A percentile compares a stretch with the other conserved stretches of the same genome.
Conservation (phyloP, 2,888 invertebrate species). For the Panzeria rudis region DNA sequence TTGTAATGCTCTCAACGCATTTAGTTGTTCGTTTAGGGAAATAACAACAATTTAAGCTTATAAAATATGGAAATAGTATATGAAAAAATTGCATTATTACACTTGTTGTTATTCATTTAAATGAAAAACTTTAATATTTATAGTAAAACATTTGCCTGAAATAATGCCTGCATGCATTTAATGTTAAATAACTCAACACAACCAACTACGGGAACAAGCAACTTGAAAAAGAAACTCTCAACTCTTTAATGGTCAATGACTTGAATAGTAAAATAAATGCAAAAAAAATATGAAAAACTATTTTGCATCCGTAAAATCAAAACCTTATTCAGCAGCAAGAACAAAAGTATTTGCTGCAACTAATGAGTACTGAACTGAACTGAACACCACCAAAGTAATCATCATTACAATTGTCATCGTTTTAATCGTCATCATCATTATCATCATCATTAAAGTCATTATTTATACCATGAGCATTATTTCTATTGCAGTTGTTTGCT, state of each 20-base stretch:
- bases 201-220: not conserved
- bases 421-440: constrained; percentile 41
- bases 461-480: constrained; percentile 31
- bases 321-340: constrained; percentile 53
- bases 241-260: constrained; percentile 62
- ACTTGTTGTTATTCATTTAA: too few species aligned
- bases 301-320: constrained; percentile 45
- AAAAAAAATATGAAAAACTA: not conserved
- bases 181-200: not conserved
- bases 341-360: constrained; percentile 47
- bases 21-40: too few species aligned
- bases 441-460: constrained; percentile 30
- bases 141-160: not conserved
- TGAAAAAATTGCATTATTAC: too few species aligned
- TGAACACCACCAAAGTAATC: constrained; percentile 29
- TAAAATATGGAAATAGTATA: not conserved
- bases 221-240: not conserved
- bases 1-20: too few species aligned
- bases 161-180: not conserved
- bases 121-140: too few species aligned
- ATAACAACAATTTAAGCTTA: not conserved
- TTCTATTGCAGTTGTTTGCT: constrained; percentile 32
- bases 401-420: constrained; percentile 39
- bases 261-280: not conserved
- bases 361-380: constrained; percentile 25